A percentile compares a stretch with the other conserved stretches of the same genome.
These are phyloP conservation scores for Centropus unirufus DNA, from an alignment of 2,113 vertebrate species.

Conservation along the genomic window DNA sequence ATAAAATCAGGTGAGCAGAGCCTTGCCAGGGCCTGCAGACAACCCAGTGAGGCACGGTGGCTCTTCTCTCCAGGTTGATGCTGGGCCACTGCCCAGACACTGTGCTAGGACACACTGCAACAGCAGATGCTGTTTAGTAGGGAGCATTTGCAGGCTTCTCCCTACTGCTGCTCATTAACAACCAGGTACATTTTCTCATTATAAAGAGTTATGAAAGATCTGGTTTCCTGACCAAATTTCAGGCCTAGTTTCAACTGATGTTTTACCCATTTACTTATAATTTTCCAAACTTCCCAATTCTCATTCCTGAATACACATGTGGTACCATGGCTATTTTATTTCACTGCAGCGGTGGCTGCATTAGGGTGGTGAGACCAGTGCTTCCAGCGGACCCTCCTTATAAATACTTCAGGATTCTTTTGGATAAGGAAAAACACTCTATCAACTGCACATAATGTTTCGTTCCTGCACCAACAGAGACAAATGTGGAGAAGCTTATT, in stretches of 20 bases:
- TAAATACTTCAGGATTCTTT: not conserved
- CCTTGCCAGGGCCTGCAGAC: not conserved
- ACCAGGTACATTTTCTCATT: not conserved
- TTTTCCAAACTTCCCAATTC: not conserved
- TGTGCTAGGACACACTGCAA: not conserved
- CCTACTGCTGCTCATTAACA: not conserved
- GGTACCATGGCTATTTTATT: no score
- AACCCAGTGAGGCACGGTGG: fast-evolving
- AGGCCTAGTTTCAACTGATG: not conserved
- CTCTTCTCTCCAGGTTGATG: not conserved
- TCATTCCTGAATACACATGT: not conserved
- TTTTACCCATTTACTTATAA: not conserved
- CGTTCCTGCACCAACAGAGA: not conserved
- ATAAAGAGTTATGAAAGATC: not conserved
- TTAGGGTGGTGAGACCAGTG: not conserved
- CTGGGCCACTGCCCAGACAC: not conserved
- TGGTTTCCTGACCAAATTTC: not conserved
- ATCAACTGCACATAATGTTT: not conserved
- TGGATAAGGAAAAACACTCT: not conserved
- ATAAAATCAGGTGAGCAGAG: not conserved
- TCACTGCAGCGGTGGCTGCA: not conserved
- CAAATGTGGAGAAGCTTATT: not conserved
- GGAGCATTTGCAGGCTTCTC: not conserved
- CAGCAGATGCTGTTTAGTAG: not conserved
- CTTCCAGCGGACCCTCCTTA: not conserved